A percentile compares a stretch with the other conserved stretches of the same genome.
These are phyloP conservation scores for Volucella inflata DNA, from an alignment of 2,888 invertebrate genomes.

Conservation along the genomic window DNA sequence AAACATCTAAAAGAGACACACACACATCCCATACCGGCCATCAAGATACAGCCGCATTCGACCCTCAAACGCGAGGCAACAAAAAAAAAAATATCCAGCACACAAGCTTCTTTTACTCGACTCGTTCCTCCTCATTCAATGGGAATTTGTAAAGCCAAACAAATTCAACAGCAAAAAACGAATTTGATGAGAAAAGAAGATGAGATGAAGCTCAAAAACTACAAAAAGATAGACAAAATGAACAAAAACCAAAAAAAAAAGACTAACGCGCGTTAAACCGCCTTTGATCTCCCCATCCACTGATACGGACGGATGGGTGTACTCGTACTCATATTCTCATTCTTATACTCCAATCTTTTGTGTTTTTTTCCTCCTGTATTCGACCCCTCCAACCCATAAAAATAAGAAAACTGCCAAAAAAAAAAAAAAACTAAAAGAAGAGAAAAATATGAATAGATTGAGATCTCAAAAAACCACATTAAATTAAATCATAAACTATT, in stretches of 20 bases:
- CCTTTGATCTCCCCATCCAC: slow-evolving; percentile 69
- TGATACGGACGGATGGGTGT: slow-evolving; percentile 44
- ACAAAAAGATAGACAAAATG: slow-evolving; percentile 16
- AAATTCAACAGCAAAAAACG: slow-evolving; percentile 26
- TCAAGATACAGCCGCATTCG: slow-evolving; percentile 56
- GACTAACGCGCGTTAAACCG: slow-evolving; percentile 54
- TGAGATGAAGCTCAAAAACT: slow-evolving; percentile 44
- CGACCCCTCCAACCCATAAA: slow-evolving; percentile 5
- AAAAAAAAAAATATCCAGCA: slow-evolving; percentile 28
- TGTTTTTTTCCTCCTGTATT: neutral
- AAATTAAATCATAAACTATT: slow-evolving; percentile 73
- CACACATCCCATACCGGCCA: slow-evolving; percentile 55
- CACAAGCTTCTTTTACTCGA: slow-evolving; percentile 25
- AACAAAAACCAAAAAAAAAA: slow-evolving; percentile 35
- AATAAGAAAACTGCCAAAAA: slow-evolving; percentile 61
- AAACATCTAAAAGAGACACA: slow-evolving; percentile 57
- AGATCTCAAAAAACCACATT: slow-evolving; percentile 63
- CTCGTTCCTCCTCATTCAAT: slow-evolving; percentile 31
- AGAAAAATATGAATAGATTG: slow-evolving; percentile 40
- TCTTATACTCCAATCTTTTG: neutral
- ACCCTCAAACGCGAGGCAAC: slow-evolving; percentile 46
- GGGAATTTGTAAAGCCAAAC: slow-evolving; percentile 51
- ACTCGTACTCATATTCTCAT: neutral
- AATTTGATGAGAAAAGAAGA: neutral
- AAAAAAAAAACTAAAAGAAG: no score